Conservation (phyloP, 2,888 invertebrate species). For the Calliscelio sp. region DNA sequence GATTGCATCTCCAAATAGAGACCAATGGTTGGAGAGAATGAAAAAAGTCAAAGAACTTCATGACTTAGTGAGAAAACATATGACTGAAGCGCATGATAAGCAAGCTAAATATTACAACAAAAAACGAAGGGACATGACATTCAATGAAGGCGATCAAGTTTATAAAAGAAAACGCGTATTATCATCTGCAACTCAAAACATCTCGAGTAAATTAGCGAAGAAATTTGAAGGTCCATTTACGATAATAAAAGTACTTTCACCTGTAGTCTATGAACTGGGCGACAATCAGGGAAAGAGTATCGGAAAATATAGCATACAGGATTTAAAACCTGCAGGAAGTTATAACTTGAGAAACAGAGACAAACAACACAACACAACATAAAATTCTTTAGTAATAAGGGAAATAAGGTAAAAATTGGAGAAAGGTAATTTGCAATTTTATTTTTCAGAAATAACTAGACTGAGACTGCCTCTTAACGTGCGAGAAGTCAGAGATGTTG, state of each 20-base stretch:
- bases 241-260: neutral
- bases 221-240: conserved; percentile 8
- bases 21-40: conserved; percentile 5
- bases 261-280: neutral
- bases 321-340: neutral
- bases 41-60: neutral
- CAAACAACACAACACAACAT: neutral
- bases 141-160: neutral
- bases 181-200: neutral
- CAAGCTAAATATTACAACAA: conserved; percentile 5
- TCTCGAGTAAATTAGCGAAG: conserved; percentile 10
- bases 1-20: neutral
- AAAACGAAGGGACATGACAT: neutral
- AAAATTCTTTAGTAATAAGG: neutral
- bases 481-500: too few species aligned
- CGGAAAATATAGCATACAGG: neutral
- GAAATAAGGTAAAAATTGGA: too few species aligned
- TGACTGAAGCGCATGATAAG: neutral
- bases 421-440: too few species aligned
- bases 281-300: neutral
- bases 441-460: too few species aligned
- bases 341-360: neutral
- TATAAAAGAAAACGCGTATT: neutral
- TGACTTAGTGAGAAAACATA: neutral
- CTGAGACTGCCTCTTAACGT: too few species aligned